These are phyloP conservation scores for Pseudomyrmex gracilis DNA, from an alignment of 1,140 invertebrate species.

Conservation along the genomic window DNA sequence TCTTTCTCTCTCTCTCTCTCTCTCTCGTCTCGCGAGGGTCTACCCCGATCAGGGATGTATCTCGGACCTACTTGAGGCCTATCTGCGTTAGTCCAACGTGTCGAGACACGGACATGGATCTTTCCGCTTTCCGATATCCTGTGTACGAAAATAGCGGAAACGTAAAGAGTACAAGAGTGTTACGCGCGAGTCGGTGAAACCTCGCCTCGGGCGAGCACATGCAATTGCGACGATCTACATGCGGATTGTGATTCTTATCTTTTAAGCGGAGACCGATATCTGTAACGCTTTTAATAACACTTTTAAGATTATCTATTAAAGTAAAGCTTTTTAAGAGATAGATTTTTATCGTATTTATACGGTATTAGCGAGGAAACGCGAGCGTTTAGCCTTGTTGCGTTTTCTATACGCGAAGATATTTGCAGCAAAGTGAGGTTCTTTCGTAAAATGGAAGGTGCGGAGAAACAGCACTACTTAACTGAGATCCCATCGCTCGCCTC, in stretches of 20 bases:
- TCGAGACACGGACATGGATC: constrained; percentile 67
- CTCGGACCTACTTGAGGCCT: constrained; percentile 36
- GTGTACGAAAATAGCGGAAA: constrained; percentile 68
- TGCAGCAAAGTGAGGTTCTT: not conserved
- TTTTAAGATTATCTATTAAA: not conserved
- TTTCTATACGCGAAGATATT: not conserved
- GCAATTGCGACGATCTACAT: no score
- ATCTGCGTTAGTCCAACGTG: constrained; percentile 67
- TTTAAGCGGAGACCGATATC: constrained; percentile 6
- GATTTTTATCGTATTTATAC: not conserved
- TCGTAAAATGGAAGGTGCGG: not conserved
- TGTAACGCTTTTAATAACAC: not conserved
- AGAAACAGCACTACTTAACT: constrained; percentile 35
- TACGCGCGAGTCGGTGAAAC: no score
- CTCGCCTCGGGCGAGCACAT: no score
- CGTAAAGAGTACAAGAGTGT: not conserved
- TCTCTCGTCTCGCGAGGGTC: constrained; percentile 22
- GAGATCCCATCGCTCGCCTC: constrained; percentile 62
- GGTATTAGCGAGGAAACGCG: not conserved
- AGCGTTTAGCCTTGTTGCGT: not conserved
- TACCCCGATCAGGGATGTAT: constrained; percentile 38
- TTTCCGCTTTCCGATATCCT: constrained; percentile 66
- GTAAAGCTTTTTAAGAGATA: not conserved
- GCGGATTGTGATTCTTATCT: not conserved
- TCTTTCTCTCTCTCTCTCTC: constrained; percentile 42